These are phyloP conservation scores for Automeris io DNA, from an alignment of 2,888 invertebrate genomes.

Conservation along the genomic window DNA sequence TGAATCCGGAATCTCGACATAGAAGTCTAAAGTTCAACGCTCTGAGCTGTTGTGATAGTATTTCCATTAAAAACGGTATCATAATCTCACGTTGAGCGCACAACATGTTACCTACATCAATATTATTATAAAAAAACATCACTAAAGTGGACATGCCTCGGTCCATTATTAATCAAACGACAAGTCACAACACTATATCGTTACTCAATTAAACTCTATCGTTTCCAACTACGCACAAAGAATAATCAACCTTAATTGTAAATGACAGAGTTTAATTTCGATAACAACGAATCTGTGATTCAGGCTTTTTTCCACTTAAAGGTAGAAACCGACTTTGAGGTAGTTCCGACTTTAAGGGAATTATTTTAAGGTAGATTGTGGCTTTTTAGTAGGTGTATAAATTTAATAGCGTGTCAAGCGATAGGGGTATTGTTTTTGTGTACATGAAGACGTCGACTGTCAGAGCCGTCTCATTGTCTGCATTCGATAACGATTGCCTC, in stretches of 20 bases:
- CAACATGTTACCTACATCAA: constrained; percentile 56
- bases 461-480: constrained; percentile 47
- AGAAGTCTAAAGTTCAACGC: too few relatives aligned
- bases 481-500: constrained; percentile 43
- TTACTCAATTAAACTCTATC: constrained; percentile 70
- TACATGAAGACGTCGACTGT: constrained; percentile 70
- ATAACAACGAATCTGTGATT: not conserved
- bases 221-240: constrained; percentile 8
- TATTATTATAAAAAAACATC: constrained; percentile 47
- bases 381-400: constrained; percentile 13
- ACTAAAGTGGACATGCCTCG: constrained; percentile 52
- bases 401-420: constrained; percentile 57
- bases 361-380: constrained; percentile 18
- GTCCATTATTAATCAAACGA: constrained; percentile 73
- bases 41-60: not conserved
- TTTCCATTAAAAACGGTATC: constrained; percentile 11
- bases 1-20: too few relatives aligned
- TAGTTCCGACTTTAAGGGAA: constrained; percentile 22
- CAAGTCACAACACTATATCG: constrained; percentile 74
- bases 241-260: constrained; percentile 14
- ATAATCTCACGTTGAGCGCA: constrained; percentile 43
- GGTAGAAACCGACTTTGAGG: constrained; percentile 9
- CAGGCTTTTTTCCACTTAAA: not conserved
- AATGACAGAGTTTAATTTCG: constrained; percentile 4
- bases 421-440: constrained; percentile 67